Evolutionary conservation across 2,113 vertebrate species (phyloP), one percentile per base, ranked within the genome.

Genomic region (Oreochromis aureus): DNA sequence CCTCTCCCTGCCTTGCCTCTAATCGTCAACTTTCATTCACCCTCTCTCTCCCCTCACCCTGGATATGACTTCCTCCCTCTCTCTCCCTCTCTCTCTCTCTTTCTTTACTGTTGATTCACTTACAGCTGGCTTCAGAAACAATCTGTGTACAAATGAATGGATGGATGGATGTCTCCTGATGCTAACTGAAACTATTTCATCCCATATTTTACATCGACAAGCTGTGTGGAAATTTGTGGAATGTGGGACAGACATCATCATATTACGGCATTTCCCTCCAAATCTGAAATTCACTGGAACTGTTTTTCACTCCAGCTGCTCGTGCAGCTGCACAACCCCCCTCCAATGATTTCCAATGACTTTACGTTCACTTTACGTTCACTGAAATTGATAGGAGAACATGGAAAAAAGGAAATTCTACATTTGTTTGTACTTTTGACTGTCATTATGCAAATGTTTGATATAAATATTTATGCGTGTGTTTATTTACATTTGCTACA

Each of bases 1-100:
- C 34, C 41, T 81, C 80, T 83, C 80, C 7, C 30, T 71, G 81
- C 24, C 59, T 81, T 2, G 78, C 69, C 71, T 89, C 79, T 54
- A 59, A 48, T 85, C 86, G 59, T 39, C 71, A 61, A 39, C 80
- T 81, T 89, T 90, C 89, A 90, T 86, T 94, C 91, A 91, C 87
- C 73, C 82, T 85, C 76, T 51, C 81, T 89, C 81, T 79, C 86
- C 36, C 80, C 36, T 27, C 24, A 79, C 46, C 58, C 71, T 61
- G 39, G 22, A 55, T 12, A 22, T 54, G 48, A 88, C 88, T 87
- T 79, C 89, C 88, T 66, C 80, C 5, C 88, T 56, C 88, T 2
- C 5, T 36, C 76, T 46, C 39, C 0, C 39, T 19, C 18, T 46
- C 10, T 59, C 32, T 6, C 59, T 34, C 59, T 41, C 36, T 63